These are phyloP conservation scores for Gymnarchus niloticus DNA, from an alignment of 2,113 vertebrate genomes.

Conservation along the genomic window DNA sequence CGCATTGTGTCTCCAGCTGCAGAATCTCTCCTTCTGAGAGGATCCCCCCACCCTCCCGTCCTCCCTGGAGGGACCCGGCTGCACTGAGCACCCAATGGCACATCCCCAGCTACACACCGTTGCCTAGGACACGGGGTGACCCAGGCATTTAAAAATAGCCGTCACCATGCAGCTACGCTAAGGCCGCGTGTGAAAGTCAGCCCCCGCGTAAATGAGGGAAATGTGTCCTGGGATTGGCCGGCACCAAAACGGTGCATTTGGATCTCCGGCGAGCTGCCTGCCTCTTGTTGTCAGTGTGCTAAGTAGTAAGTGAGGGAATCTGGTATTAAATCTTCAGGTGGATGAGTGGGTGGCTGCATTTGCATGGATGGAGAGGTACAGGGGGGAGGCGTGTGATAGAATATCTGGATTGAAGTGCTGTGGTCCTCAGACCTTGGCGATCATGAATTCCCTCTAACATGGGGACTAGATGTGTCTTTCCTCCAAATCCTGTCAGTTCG, in stretches of 20 bases:
- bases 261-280: neutral
- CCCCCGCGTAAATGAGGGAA: slow-evolving; percentile 1
- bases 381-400: neutral
- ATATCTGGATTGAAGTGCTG: neutral
- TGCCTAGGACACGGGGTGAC: slow-evolving; percentile 66
- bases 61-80: slow-evolving; percentile 12
- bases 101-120: slow-evolving; percentile 48
- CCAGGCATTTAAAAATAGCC: slow-evolving; percentile 59
- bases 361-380: neutral
- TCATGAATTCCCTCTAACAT: neutral
- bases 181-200: slow-evolving; percentile 22
- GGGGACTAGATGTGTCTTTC: neutral
- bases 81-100: slow-evolving; percentile 26
- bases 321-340: neutral
- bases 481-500: neutral
- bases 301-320: neutral
- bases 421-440: neutral
- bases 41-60: neutral
- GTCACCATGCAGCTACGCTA: slow-evolving; percentile 26
- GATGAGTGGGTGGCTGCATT: neutral
- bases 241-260: neutral
- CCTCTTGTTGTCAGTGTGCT: neutral
- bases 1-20: slow-evolving; percentile 12
- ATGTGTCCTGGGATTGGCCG: neutral
- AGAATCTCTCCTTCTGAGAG: slow-evolving; percentile 23